Evolutionary conservation across 2,113 vertebrate genomes (phyloP).

Genomic region (Uria lomvia): DNA sequence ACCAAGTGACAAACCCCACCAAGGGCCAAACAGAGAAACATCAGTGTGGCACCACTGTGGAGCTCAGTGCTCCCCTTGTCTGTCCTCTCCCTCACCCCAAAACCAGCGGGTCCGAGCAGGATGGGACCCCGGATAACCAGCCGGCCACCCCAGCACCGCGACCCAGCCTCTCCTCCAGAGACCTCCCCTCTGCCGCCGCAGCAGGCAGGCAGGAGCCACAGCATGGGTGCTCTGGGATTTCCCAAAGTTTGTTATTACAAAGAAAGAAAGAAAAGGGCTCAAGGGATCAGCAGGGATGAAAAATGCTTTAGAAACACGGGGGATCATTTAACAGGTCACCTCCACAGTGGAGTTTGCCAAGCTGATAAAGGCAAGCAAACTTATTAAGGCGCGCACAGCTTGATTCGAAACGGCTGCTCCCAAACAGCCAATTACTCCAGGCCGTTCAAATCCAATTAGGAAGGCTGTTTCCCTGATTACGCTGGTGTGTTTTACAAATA

Average conservation of each 20-base stretch:
- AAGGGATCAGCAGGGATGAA: background rate
- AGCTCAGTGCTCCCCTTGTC: background rate
- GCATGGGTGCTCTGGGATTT: background rate
- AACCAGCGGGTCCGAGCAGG: accelerated
- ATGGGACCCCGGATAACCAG: background rate
- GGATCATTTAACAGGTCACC: conserved; percentile 22
- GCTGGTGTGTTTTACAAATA: conserved; percentile 17
- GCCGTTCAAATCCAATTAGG: conserved; percentile 40
- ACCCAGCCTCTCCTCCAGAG: background rate
- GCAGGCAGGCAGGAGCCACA: background rate
- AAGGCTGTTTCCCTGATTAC: conserved; percentile 10
- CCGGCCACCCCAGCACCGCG: accelerated
- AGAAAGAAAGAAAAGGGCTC: background rate
- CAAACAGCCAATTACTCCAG: conserved; percentile 12
- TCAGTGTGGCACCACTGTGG: accelerated
- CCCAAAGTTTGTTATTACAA: background rate
- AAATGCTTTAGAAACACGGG: background rate
- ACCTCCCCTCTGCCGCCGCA: background rate
- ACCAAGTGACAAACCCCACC: background rate
- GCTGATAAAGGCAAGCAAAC: conserved; percentile 42
- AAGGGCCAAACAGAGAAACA: background rate
- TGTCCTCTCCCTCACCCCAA: background rate
- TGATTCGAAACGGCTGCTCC: conserved; percentile 24
- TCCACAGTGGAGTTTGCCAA: background rate
- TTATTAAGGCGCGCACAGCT: conserved; percentile 2